Evolutionary conservation across 2,888 invertebrate genomes (phyloP), one percentile per base, ranked within the genome.

Genomic region (Drosophila peninsularis): DNA sequence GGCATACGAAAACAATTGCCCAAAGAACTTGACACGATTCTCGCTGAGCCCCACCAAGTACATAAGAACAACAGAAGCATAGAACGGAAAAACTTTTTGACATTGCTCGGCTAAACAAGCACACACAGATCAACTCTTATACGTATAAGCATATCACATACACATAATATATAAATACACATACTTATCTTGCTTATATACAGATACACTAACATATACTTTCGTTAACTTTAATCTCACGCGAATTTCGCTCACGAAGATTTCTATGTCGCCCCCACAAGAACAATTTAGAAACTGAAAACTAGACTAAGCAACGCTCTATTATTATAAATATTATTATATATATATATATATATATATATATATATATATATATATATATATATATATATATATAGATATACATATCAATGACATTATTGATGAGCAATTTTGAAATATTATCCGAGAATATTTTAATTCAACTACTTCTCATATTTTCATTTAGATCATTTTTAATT

Each of bases 1-100:
- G 10, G 34, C 34, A 49, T 30, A 24, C 42, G 21, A 21, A 62
- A 55, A 73, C 50, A 78, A 78, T 66, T 67, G 67, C 68, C 70
- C 56, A 76, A 76, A 65, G 36, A 77, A 83, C 81, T 80, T 80
- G 81, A 77, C 81, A 81, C 85, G 72, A 65, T 82, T 87, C 61
- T 71, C 55, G 50, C 52, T 62, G 53, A 27, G 61, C 50, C 55
- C 55, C 52, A 70, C 24, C 14, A 67, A 83, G 37, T 17, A 36
- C 14, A 50, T 36, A 36, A 50, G 14, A 21, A 19, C 32, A 32
- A 74, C 53, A 62, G 68, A n/a, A 82, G 62, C 30, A 42, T 54
- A 41, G 58, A 72, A 60, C 61, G 67, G 57, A 72, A 80, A 68
- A 78, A 65, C 58, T 78, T 75, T 83, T 60, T 81, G 71, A 81